Evolutionary conservation across 1,140 invertebrate species (phyloP).

Genomic region (Piezodorus guildinii): DNA sequence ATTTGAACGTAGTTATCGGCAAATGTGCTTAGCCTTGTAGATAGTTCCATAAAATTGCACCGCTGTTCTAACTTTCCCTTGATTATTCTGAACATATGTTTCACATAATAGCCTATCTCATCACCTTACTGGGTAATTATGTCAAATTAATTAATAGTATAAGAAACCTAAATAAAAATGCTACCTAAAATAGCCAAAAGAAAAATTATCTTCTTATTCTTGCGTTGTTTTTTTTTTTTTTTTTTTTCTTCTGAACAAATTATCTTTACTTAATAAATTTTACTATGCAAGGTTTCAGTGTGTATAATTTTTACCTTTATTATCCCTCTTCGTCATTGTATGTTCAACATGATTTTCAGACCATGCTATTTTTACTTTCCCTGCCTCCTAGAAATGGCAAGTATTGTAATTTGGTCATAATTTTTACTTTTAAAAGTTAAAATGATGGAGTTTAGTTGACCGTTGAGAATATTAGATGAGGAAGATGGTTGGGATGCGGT

Average conservation of each 20-base stretch:
- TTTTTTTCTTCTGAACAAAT: background rate
- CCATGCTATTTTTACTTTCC: too few relatives aligned
- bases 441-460: too few relatives aligned
- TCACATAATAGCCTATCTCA: background rate
- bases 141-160: slow-evolving; percentile 7
- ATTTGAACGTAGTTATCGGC: background rate
- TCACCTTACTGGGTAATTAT: background rate
- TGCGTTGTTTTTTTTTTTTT: background rate
- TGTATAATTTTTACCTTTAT: too few relatives aligned
- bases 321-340: too few relatives aligned
- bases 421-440: too few relatives aligned
- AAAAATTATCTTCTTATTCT: background rate
- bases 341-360: too few relatives aligned
- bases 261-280: too few relatives aligned
- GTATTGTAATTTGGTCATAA: too few relatives aligned
- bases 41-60: background rate
- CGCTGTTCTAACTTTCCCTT: background rate
- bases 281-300: too few relatives aligned
- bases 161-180: background rate
- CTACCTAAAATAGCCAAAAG: background rate
- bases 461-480: too few relatives aligned
- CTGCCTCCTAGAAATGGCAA: too few relatives aligned
- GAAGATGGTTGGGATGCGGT: too few relatives aligned
- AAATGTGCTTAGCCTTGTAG: slow-evolving; percentile 9
- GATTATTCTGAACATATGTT: background rate